Evolutionary conservation across 2,888 invertebrate genomes (phyloP), one percentile per base, ranked within the genome.

Genomic region (Scelioninae gen. 1): DNA sequence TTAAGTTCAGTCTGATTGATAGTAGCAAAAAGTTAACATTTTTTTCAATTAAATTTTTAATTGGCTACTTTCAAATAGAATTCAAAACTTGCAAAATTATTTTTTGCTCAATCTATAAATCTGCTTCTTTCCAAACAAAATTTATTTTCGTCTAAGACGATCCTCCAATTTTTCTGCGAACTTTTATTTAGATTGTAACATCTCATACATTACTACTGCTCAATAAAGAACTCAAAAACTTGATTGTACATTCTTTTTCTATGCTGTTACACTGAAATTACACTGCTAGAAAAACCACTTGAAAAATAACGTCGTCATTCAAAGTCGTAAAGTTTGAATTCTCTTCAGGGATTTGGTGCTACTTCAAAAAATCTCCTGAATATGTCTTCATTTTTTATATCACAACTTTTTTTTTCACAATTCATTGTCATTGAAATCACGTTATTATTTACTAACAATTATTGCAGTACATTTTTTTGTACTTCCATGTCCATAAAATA

Each of bases 141-240:
- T 51, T 29, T 51, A 51, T 29, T 29, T 11, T 51, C 29, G 51
- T 29, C 29, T 29, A 51, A 29, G 29, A 32, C 13, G 5, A 11
- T 55, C 32, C 0, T 15, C 8, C 5, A 13, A 32, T 55, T 55
- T 32, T 8, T 55, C 11, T 32, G 7, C 7, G 3, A 55, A 55
- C 55, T 55, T 55, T 55, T 55, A 55, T 55, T 55, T 55, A 10
- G 53, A 53, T 11, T 53, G 29, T 16, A 31, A 53, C 53, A 32
- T 51, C 11, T 29, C 51, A 31, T 51, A 5, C 11, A 43, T 11
- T 43, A 11, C 43, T 43, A 43, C 43, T 38, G 15, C 15, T 6
- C 45, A 47, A 47, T 16, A 15, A 47, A 47, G 15, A 47, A 47
- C 45, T 47, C 45, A 47, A 47, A 47, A 47, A 47, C 45, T 47